Conservation (phyloP, 2,113 vertebrate genomes). For the Actinemys pallida region DNA sequence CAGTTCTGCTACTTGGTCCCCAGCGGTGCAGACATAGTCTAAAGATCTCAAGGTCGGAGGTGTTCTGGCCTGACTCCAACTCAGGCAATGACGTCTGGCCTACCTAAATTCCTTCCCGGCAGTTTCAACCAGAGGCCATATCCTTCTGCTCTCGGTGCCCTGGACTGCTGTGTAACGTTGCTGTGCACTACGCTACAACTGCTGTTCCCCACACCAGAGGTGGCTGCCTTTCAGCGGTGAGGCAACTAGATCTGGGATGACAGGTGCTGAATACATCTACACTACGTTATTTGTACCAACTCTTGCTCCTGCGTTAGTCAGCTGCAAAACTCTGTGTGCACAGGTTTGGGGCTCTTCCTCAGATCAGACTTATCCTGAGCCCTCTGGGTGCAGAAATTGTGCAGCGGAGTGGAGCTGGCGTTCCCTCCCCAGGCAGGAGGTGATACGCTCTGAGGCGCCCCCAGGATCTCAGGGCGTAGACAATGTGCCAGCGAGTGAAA, state of each 20-base stretch:
- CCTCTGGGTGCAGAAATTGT: neutral
- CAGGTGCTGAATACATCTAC: neutral
- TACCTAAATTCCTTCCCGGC: neutral
- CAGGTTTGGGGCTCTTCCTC: neutral
- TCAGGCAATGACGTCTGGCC: neutral
- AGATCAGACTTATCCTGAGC: neutral
- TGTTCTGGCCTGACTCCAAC: constrained; percentile 15
- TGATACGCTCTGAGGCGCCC: neutral
- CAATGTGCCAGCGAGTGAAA: neutral
- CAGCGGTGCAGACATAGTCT: neutral
- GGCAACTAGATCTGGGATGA: neutral
- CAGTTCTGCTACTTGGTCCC: constrained; percentile 13
- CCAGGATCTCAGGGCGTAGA: neutral
- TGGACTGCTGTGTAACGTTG: neutral
- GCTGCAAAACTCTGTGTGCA: neutral
- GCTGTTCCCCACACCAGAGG: neutral
- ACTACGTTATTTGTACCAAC: neutral
- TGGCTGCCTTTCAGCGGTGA: neutral
- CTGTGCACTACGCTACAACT: neutral
- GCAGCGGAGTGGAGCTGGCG: neutral
- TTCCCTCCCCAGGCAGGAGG: neutral
- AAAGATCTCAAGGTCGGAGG: neutral
- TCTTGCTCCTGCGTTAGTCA: neutral
- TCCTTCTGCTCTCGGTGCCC: neutral
- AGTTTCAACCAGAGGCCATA: neutral